Conservation (phyloP, 1,140 invertebrate genomes). For the Drosophila nigromelanica region DNA sequence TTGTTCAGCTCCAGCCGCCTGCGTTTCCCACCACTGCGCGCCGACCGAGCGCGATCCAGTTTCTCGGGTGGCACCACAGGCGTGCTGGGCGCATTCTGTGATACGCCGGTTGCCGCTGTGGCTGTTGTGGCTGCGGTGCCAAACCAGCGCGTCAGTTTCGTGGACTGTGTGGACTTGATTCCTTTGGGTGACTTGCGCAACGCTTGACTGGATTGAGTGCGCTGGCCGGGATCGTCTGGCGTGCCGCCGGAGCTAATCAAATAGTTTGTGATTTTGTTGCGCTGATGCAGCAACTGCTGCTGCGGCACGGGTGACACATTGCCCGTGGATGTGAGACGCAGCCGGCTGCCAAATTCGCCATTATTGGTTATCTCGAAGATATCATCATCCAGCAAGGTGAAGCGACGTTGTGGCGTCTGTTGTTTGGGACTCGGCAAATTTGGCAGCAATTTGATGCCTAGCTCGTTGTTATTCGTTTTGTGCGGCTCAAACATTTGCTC, state of each 20-base stretch:
- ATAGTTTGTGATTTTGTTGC: constrained; percentile 82
- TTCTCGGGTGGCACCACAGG: constrained; percentile 48
- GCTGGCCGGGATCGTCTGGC: constrained; percentile 40
- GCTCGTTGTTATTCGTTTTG: constrained; percentile 19
- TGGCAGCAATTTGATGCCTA: constrained; percentile 41
- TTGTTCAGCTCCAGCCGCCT: constrained; percentile 65
- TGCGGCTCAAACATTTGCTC: constrained; percentile 73
- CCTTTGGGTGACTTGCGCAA: constrained; percentile 69
- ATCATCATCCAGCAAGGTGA: constrained; percentile 63
- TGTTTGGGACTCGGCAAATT: constrained; percentile 34
- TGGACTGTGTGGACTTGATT: constrained; percentile 61
- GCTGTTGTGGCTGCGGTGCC: constrained; percentile 25
- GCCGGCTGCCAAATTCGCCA: constrained; percentile 73
- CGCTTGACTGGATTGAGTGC: constrained; percentile 13
- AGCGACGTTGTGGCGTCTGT: constrained; percentile 29
- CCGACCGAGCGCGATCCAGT: constrained; percentile 33
- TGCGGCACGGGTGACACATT: constrained; percentile 71
- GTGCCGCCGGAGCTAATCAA: constrained; percentile 58
- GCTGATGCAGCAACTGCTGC: no score
- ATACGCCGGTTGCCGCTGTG: constrained; percentile 40
- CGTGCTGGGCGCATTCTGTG: constrained; percentile 53
- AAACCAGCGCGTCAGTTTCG: constrained; percentile 80
- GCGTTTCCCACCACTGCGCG: constrained; percentile 54
- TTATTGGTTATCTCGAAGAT: constrained; percentile 82
- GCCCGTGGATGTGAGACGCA: constrained; percentile 64